Evolutionary conservation across 1,140 invertebrate genomes (phyloP), one percentile per base, ranked within the genome.

Genomic region (Acromyrmex echinatior): DNA sequence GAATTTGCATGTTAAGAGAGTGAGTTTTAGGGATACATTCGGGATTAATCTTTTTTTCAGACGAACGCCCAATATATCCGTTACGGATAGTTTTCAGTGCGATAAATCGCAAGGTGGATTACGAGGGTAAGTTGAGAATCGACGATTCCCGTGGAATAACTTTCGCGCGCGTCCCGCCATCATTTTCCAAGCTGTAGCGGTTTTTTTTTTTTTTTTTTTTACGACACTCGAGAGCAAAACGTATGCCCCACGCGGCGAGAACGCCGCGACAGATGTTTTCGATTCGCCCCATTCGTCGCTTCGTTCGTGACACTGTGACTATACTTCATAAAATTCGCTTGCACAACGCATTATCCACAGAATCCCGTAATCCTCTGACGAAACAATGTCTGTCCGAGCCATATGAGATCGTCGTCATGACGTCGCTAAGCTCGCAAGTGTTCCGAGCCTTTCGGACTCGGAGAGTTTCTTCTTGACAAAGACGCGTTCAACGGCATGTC

Each of bases 201-300:
- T 81, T 80, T 79, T 80, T 86, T 68, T 31, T 31, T 25, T 1
- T 28, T 66, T 21, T 10, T 39, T 10, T 45, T 45, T 10, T 12
- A 65, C 65, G 60, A 80, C 53, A 81, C 18, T 39, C 65, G 31
- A 66, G 35, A 76, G 73, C 63, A 82, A 86, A 74, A 71, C 56
- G 68, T 66, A 56, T 78, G 86, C 89, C 92, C 92, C 91, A 93
- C 91, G 91, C 88, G 85, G 85, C 79, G 92, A 87, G 81, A 82
- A 62, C 53, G 49, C 74, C 66, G 76, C 82, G 91, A 92, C 92
- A 92, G 92, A 93, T 92, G 92, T 92, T 91, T 81, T 58, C 68
- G 77, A 82, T 71, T 86, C 77, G 65, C 31, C 63, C 66, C 82
- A 68, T 87, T 84, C 53, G 86, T 56, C 68, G 79, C 66, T 73